Conservation (phyloP, 2,888 invertebrate genomes). For the Drosophila neutralis region DNA sequence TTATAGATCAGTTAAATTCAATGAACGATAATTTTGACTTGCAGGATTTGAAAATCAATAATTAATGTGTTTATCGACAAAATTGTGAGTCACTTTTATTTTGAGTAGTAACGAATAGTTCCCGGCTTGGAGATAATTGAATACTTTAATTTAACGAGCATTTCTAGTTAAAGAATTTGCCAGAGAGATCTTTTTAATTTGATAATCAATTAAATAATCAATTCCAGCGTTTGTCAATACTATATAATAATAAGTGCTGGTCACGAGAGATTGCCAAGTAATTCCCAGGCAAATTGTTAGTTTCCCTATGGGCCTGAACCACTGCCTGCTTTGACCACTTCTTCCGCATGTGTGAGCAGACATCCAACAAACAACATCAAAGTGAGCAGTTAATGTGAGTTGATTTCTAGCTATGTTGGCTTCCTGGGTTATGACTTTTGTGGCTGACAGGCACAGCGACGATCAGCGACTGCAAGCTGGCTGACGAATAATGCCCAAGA, state of each 20-base stretch:
- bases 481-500: slow-evolving; percentile 70
- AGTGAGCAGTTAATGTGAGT: slow-evolving; percentile 53
- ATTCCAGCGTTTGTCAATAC: slow-evolving; percentile 1
- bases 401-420: slow-evolving; percentile 46
- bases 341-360: slow-evolving; percentile 61
- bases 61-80: not conserved
- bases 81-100: not conserved
- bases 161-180: not conserved
- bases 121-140: not conserved
- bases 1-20: slow-evolving; percentile 2
- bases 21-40: not conserved
- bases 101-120: not conserved
- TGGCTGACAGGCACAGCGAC: slow-evolving; percentile 48
- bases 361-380: slow-evolving; percentile 36
- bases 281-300: slow-evolving; percentile 39
- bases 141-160: not conserved
- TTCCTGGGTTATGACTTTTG: slow-evolving; percentile 80
- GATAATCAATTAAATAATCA: slow-evolving; percentile 2
- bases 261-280: slow-evolving; percentile 24
- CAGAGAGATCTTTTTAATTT: not conserved
- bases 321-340: slow-evolving; percentile 41
- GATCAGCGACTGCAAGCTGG: slow-evolving; percentile 49
- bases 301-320: slow-evolving; percentile 29
- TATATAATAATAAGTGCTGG: slow-evolving; percentile 16
- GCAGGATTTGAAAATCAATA: not conserved